phyloP scores from a whole-genome alignment of 2,113 vertebrate genomes.

The Thamnaconus septentrionalis region DNA sequence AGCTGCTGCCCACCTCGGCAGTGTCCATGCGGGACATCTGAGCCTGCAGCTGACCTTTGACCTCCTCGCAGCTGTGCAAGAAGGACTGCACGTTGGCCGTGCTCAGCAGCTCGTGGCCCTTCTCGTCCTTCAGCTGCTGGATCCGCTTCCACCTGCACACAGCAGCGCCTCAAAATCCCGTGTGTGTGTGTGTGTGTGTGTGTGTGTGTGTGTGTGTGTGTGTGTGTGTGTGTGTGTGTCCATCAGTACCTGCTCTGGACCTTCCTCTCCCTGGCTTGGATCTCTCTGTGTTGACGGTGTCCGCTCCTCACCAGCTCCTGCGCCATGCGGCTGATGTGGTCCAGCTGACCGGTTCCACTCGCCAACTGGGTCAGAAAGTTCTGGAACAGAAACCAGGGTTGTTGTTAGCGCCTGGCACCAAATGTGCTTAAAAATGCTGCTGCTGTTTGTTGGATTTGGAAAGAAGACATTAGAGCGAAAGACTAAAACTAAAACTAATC shows the following conservation, averaged over 20 bases:
- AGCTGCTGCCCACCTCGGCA: slow-evolving; percentile 61
- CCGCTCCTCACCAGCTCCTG: slow-evolving; percentile 74
- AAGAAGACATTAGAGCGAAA: too few relatives aligned
- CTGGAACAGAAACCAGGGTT: slow-evolving; percentile 55
- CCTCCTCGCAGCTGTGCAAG: slow-evolving; percentile 80
- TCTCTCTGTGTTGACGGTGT: slow-evolving; percentile 73
- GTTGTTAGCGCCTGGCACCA: neutral
- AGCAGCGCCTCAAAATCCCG: too few relatives aligned
- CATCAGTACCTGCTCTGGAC: slow-evolving; percentile 76
- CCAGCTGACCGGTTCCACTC: slow-evolving; percentile 79
- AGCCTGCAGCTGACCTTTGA: slow-evolving; percentile 72
- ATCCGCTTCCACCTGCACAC: slow-evolving; percentile 81
- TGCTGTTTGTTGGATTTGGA: too few relatives aligned
- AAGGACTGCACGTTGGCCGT: slow-evolving; percentile 76
- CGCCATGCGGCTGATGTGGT: slow-evolving; percentile 75
- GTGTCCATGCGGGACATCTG: slow-evolving; percentile 63
- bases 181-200: too few relatives aligned
- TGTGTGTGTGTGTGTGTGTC: too few relatives aligned
- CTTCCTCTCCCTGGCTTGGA: slow-evolving; percentile 67
- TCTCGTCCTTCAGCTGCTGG: slow-evolving; percentile 83
- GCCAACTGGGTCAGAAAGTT: slow-evolving; percentile 82
- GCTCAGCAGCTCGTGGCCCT: slow-evolving; percentile 77
- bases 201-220: too few relatives aligned
- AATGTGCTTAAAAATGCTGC: too few relatives aligned
- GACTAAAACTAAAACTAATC: too few relatives aligned